Evolutionary conservation across 1,140 invertebrate genomes (phyloP).

Genomic region (Eupeodes corollae): DNA sequence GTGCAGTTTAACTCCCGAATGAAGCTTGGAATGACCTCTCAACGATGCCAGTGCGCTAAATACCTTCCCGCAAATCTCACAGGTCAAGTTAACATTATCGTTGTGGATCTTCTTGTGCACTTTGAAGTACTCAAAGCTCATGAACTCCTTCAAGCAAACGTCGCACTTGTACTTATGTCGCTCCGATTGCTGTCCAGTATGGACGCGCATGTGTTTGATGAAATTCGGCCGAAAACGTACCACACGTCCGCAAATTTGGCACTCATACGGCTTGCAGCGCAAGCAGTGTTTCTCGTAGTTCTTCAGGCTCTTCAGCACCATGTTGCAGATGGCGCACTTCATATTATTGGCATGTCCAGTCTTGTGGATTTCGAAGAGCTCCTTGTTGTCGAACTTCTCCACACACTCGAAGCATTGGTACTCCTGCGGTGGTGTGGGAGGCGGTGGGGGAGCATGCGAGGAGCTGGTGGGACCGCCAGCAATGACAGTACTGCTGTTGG

Average conservation of each 20-base stretch:
- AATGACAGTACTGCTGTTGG: constrained; percentile 4
- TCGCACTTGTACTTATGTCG: constrained; percentile 37
- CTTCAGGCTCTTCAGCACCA: constrained; percentile 32
- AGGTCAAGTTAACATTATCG: constrained; percentile 34
- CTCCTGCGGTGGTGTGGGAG: constrained; percentile 3
- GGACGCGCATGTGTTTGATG: constrained; percentile 34
- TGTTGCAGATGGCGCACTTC: constrained; percentile 36
- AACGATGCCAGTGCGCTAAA: constrained; percentile 34
- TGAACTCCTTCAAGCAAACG: constrained; percentile 36
- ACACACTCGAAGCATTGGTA: constrained; percentile 33
- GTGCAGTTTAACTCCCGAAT: constrained; percentile 34
- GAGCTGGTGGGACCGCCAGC: constrained; percentile 1
- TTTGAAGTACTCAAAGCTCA: constrained; percentile 35
- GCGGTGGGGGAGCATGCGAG: background rate
- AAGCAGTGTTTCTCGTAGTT: constrained; percentile 36
- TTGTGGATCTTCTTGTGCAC: constrained; percentile 37
- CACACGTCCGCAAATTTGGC: constrained; percentile 33
- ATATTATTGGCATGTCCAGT: constrained; percentile 35
- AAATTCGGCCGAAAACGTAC: constrained; percentile 35
- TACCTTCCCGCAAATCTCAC: constrained; percentile 35
- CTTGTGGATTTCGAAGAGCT: constrained; percentile 31
- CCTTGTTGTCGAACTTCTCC: constrained; percentile 33
- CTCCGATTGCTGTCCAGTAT: constrained; percentile 34
- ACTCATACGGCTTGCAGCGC: constrained; percentile 37
- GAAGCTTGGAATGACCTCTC: constrained; percentile 31